Base-by-base conservation (phyloP, 2,113 vertebrate genomes). In the Atractosteus spatula region DNA sequence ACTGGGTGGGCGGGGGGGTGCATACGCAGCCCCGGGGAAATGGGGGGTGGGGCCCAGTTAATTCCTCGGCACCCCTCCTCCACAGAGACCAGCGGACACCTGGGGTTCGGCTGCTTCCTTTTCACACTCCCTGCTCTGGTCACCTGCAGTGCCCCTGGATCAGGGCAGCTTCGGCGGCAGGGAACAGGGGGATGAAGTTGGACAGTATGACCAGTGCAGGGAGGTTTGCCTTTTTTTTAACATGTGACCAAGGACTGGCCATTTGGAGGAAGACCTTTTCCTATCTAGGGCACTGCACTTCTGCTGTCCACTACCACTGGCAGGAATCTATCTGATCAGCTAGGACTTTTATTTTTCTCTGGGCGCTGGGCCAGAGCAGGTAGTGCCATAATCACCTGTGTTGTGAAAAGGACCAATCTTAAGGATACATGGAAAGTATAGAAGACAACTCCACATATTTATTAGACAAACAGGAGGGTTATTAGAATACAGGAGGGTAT, bases 401-500 rank as follows among this genome's bases (percentile, higher is more conserved):
- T 79, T 86, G 74, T 84, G 76, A 74, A 45, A 70, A 75, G 3
- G 16, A 70, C 67, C 29, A 68, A 41, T 82, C 42, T 77, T 79
- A 83, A 85, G 76, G 66, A 80, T 69, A 65, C 17, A 1, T 29
- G 17, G 17, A 77, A 51, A 66, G 68, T 72, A 77, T 45, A 71
- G 3, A 76, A 74, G 71, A 10, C 42, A 45, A 66, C n/a, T 66
- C 41, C 0, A 11, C 80, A 81, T 89, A 87, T 88, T 89, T 86
- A 88, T 86, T 82, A 70, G 76, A 73, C 55, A 80, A 83, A 77
- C 74, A 76, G 80, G 17, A 1, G 17, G n/a, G n/a, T n/a, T n/a
- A n/a, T n/a, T n/a, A n/a, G n/a, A n/a, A n/a, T n/a, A n/a, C n/a
- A n/a, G n/a, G 17, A 29, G 17, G 17, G 17, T 29, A 29, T 29